A percentile compares a stretch with the other conserved stretches of the same genome.
phyloP scores from a whole-genome alignment of 2,888 invertebrate genomes.

The Creontiades dilutus region DNA sequence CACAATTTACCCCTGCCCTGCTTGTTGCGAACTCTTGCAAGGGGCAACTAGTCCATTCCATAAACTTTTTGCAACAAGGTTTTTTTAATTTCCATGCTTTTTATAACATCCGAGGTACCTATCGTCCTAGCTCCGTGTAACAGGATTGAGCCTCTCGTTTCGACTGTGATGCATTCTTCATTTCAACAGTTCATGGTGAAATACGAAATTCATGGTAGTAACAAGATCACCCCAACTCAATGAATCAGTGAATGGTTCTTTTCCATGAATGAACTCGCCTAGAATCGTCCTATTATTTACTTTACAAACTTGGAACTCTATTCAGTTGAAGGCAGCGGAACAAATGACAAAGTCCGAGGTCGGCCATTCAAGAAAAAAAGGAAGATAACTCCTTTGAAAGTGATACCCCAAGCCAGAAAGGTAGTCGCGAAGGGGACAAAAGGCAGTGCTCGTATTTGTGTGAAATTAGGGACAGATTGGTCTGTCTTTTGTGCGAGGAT shows the following conservation, averaged over 20 bases:
- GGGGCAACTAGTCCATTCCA: too few species aligned
- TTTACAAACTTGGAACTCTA: background rate
- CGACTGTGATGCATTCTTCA: background rate
- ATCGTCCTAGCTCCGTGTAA: too few species aligned
- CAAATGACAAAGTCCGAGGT: constrained; percentile 29
- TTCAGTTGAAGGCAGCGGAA: constrained; percentile 21
- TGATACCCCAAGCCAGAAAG: background rate
- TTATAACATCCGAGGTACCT: too few species aligned
- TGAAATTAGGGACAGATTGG: constrained; percentile 71
- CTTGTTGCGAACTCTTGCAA: too few species aligned
- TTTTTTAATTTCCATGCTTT: too few species aligned
- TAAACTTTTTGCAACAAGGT: too few species aligned
- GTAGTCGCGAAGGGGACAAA: background rate
- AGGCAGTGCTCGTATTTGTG: constrained; percentile 59
- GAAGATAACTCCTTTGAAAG: constrained; percentile 49
- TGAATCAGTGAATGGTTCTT: too few species aligned
- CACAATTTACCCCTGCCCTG: too few species aligned
- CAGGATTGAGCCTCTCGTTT: too few species aligned
- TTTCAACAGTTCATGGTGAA: background rate
- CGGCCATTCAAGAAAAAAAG: background rate
- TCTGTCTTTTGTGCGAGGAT: constrained; percentile 39
- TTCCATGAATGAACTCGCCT: constrained; percentile 21
- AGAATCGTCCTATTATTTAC: constrained; percentile 13
- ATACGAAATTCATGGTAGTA: constrained; percentile 1
- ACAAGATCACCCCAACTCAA: background rate